Conservation (phyloP, 2,113 vertebrate genomes). For the Ovis canadensis region DNA sequence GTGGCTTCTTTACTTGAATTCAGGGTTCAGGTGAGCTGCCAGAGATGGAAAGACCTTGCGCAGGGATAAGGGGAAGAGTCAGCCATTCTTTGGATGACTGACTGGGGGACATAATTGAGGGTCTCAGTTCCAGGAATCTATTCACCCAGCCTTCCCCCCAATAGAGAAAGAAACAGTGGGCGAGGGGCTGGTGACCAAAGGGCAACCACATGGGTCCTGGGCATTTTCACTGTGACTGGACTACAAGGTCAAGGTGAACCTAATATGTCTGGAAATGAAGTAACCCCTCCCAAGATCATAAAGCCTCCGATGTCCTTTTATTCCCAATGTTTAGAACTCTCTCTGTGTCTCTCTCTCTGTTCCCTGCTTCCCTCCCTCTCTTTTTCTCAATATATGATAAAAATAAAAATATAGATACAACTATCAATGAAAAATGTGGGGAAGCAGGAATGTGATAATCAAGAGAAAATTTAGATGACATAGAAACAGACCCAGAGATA, state of each 20-base stretch:
- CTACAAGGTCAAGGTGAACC: background rate
- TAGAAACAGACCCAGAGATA: background rate
- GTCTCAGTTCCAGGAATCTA: background rate
- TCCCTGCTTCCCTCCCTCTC: background rate
- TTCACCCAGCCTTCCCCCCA: accelerated
- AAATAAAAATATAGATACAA: background rate
- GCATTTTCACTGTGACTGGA: background rate
- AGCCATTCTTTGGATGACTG: background rate
- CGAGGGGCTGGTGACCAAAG: background rate
- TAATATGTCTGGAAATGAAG: background rate
- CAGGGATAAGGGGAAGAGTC: background rate
- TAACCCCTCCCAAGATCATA: background rate
- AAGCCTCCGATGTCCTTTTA: background rate
- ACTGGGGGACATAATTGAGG: background rate
- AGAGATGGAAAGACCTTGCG: background rate
- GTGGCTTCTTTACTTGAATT: background rate
- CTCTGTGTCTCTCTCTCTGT: accelerated
- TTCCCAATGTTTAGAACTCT: background rate
- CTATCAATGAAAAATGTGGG: background rate
- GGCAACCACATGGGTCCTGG: background rate
- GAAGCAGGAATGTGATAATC: background rate
- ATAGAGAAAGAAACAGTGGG: background rate
- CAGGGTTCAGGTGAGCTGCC: background rate
- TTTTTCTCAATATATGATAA: background rate
- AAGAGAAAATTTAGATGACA: background rate